Conservation (phyloP, 2,113 vertebrate genomes). For the Chionis minor region DNA sequence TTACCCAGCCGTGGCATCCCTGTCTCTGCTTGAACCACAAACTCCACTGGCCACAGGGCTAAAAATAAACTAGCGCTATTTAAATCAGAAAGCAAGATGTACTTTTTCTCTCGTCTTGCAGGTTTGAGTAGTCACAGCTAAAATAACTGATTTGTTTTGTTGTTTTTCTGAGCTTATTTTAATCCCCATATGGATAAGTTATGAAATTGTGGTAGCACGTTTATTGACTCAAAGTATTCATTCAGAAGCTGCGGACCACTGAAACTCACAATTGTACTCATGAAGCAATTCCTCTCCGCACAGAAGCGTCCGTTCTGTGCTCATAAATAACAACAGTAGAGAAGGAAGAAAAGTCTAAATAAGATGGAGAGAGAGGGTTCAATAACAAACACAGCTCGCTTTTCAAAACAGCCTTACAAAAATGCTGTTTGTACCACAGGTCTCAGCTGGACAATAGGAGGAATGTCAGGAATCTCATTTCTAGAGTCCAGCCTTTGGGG, state of each 20-base stretch:
- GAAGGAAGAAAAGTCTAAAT: background rate
- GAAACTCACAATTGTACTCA: constrained; percentile 3
- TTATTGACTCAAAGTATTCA: background rate
- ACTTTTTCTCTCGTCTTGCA: background rate
- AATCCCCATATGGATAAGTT: constrained; percentile 15
- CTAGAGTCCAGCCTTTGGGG: background rate
- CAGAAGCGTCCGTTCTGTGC: background rate
- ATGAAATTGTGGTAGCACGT: constrained; percentile 36
- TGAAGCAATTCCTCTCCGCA: background rate
- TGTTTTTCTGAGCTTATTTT: constrained; percentile 35
- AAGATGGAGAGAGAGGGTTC: background rate
- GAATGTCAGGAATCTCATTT: constrained; percentile 56
- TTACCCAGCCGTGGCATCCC: background rate
- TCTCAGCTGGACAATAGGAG: constrained; percentile 13
- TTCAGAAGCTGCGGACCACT: constrained; percentile 5
- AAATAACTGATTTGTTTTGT: constrained; percentile 14
- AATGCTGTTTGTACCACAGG: constrained; percentile 23
- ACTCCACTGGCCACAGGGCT: background rate
- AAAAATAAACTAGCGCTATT: background rate
- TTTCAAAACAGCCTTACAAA: constrained; percentile 13
- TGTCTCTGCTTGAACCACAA: background rate
- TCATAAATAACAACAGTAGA: constrained; percentile 16
- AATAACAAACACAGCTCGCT: background rate
- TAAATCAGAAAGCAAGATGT: background rate
- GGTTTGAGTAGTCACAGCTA: background rate